Conservation (phyloP, 2,113 vertebrate genomes). For the Varanus salvator region DNA sequence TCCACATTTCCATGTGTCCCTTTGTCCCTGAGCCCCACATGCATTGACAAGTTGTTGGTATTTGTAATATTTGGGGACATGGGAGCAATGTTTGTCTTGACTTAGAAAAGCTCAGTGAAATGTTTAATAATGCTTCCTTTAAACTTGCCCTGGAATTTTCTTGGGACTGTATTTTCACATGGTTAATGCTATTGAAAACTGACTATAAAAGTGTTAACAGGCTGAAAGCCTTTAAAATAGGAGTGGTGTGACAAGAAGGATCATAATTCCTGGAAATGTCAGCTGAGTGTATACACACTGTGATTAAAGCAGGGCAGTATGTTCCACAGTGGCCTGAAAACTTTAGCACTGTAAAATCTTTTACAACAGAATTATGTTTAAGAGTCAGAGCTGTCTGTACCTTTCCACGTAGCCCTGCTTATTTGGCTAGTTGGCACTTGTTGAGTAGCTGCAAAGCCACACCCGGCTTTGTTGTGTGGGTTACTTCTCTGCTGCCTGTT, state of each 20-base stretch:
- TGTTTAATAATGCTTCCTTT: not conserved
- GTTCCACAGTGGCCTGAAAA: conserved; percentile 63
- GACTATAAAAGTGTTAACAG: not conserved
- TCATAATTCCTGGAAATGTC: not conserved
- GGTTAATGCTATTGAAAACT: not conserved
- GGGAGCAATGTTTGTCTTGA: not conserved
- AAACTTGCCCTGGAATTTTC: not conserved
- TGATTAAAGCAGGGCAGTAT: conserved; percentile 62
- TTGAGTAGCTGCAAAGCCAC: conserved; percentile 79
- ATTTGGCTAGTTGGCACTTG: conserved; percentile 82
- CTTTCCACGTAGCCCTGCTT: conserved; percentile 80
- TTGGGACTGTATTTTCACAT: not conserved
- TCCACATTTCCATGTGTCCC: not conserved
- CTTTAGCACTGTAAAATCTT: conserved; percentile 71
- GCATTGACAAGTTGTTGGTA: not conserved
- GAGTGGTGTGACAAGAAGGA: not conserved
- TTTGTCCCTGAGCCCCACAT: not conserved
- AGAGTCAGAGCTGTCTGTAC: conserved; percentile 68
- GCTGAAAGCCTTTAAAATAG: not conserved
- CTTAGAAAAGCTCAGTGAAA: not conserved
- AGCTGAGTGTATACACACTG: conserved; percentile 5
- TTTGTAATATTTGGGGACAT: not conserved
- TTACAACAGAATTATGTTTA: conserved; percentile 46
- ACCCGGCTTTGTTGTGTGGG: conserved; percentile 77
- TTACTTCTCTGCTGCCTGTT: conserved; percentile 78